Conservation (phyloP, 2,888 invertebrate species). For the Lathronympha strigana region DNA sequence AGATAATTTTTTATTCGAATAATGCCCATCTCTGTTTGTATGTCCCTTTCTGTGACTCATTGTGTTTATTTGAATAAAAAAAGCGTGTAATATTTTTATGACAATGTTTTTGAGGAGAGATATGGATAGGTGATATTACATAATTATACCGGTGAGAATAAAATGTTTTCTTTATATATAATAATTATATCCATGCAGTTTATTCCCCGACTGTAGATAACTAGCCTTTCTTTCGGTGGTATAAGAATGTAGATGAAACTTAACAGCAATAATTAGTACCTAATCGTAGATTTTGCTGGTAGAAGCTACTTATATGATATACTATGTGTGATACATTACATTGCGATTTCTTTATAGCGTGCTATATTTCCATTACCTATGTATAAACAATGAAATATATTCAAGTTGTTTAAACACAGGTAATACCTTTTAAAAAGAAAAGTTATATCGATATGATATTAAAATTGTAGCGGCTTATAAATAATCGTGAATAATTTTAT, state of each 20-base stretch:
- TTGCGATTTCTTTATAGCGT: conserved; percentile 70
- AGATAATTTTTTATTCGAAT: too few relatives aligned
- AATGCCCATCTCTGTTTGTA: too few relatives aligned
- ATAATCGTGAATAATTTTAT: conserved; percentile 65
- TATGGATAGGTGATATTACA: too few relatives aligned
- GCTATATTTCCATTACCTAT: conserved; percentile 43
- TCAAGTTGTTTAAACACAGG: conserved; percentile 57
- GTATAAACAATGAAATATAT: conserved; percentile 32
- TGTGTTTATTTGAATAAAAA: too few relatives aligned
- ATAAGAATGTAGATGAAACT: conserved; percentile 72
- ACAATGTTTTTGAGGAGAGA: too few relatives aligned
- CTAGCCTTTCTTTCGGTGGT: conserved; percentile 81
- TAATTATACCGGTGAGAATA: too few relatives aligned
- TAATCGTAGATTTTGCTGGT: conserved; percentile 79
- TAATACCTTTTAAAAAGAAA: conserved; percentile 56
- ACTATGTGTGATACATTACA: conserved; percentile 76
- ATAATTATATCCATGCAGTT: conserved; percentile 17
- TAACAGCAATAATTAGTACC: conserved; percentile 82
- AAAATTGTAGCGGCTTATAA: conserved; percentile 78
- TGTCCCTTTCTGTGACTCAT: too few relatives aligned
- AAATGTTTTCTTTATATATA: not conserved
- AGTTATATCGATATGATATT: conserved; percentile 79
- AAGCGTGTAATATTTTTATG: too few relatives aligned
- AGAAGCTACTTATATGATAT: conserved; percentile 75
- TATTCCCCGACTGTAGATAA: conserved; percentile 48